These are phyloP conservation scores for Drosophila hamatofila DNA, from an alignment of 2,888 invertebrate genomes.

Conservation along the genomic window DNA sequence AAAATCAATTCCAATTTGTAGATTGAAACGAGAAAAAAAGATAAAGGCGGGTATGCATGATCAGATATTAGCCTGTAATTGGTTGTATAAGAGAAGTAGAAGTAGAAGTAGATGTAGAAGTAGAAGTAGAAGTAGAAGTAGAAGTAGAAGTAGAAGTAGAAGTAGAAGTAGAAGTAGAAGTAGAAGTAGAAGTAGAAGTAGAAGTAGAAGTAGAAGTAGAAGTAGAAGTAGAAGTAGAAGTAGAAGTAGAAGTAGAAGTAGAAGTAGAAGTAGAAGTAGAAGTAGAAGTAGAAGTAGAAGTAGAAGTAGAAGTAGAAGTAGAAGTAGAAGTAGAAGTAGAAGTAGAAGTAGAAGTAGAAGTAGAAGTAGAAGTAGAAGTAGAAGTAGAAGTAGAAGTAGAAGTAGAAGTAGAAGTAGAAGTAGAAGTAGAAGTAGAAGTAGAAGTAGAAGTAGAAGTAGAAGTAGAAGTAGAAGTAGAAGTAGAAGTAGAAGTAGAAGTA, in stretches of 20 bases:
- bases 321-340: not conserved
- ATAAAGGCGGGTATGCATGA: not conserved
- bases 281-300: not conserved
- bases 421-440: not conserved
- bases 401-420: not conserved
- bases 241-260: not conserved
- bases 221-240: constrained; percentile 5
- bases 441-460: not conserved
- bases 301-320: not conserved
- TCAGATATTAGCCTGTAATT: constrained; percentile 5
- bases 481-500: not conserved
- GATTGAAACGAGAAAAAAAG: constrained; percentile 7
- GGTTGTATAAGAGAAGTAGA: not conserved
- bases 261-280: not conserved
- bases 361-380: not conserved
- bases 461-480: not conserved
- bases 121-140: not conserved
- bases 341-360: not conserved
- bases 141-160: not conserved
- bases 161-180: constrained; percentile 3
- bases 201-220: not conserved
- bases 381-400: not conserved
- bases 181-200: not conserved
- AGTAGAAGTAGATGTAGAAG: not conserved
- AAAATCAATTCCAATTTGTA: constrained; percentile 74